Evolutionary conservation across 1,140 invertebrate genomes (phyloP).

Genomic region (Drosophila sp.): DNA sequence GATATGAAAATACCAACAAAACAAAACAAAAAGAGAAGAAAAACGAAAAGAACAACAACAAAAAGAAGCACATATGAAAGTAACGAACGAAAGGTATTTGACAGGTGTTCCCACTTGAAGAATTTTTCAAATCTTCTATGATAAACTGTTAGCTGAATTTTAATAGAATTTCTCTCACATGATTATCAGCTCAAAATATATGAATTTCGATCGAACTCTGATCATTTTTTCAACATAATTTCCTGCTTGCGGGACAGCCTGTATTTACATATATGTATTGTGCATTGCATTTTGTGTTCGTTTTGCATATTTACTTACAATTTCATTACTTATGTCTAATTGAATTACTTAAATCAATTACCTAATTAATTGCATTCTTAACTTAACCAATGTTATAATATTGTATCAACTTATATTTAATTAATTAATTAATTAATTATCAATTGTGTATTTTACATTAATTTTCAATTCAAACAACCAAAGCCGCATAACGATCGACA

Average conservation of each 20-base stretch:
- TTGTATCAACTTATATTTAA: constrained; percentile 32
- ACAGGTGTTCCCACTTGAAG: neutral
- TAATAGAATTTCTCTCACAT: too few relatives aligned
- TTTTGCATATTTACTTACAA: constrained; percentile 49
- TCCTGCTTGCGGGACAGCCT: too few relatives aligned
- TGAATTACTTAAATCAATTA: constrained; percentile 49
- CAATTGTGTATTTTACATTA: constrained; percentile 52
- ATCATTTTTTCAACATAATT: too few relatives aligned
- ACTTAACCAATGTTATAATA: constrained; percentile 42
- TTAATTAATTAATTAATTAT: constrained; percentile 25
- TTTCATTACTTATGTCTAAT: constrained; percentile 32
- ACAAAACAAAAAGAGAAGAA: neutral
- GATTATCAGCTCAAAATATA: too few relatives aligned
- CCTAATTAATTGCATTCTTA: constrained; percentile 39
- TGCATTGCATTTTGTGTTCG: constrained; percentile 67
- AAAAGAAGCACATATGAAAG: neutral
- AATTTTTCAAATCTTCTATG: neutral
- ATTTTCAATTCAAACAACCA: constrained; percentile 41
- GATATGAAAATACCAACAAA: neutral
- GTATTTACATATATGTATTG: constrained; percentile 7
- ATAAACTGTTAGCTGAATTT: too few relatives aligned
- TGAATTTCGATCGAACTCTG: too few relatives aligned
- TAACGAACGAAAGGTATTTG: neutral
- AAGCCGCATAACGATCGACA: constrained; percentile 47
- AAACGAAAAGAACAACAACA: constrained; percentile 4